Percentiles rank a stretch among this genome's conserved stretches.
These are phyloP conservation scores for Hemiprocne comata DNA, from an alignment of 2,113 vertebrate genomes.

Conservation along the genomic window DNA sequence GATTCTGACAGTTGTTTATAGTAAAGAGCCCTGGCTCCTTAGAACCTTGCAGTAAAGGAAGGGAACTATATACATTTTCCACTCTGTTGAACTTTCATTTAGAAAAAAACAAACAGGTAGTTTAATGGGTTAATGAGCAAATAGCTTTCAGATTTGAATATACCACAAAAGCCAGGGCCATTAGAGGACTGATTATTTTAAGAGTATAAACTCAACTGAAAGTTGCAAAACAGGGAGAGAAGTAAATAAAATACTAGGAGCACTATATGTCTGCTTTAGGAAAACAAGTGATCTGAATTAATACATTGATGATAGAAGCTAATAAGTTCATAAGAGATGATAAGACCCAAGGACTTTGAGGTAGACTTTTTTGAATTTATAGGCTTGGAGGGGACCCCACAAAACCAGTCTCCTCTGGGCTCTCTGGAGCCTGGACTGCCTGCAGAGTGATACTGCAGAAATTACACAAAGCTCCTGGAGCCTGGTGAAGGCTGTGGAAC, in stretches of 20 bases:
- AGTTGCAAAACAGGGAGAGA: not conserved
- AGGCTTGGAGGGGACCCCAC: not conserved
- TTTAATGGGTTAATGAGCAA: conserved; percentile 29
- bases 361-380: not conserved
- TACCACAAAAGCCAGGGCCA: not conserved
- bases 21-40: not conserved
- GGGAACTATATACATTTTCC: not conserved
- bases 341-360: not conserved
- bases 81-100: conserved; percentile 6
- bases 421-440: not conserved
- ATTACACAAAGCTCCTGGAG: not conserved
- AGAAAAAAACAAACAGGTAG: not conserved
- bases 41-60: not conserved
- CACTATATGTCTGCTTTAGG: not conserved
- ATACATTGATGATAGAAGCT: not conserved
- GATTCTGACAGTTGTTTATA: conserved; percentile 9
- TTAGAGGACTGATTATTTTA: not conserved
- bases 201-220: not conserved
- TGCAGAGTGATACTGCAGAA: not conserved
- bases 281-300: not conserved
- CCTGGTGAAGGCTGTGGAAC: not conserved
- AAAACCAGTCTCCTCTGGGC: not conserved
- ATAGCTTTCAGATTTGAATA: conserved; percentile 4
- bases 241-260: not conserved
- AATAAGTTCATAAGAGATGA: not conserved